Conservation (phyloP, 1,140 invertebrate genomes). For the Rhizoglyphus robini region DNA sequence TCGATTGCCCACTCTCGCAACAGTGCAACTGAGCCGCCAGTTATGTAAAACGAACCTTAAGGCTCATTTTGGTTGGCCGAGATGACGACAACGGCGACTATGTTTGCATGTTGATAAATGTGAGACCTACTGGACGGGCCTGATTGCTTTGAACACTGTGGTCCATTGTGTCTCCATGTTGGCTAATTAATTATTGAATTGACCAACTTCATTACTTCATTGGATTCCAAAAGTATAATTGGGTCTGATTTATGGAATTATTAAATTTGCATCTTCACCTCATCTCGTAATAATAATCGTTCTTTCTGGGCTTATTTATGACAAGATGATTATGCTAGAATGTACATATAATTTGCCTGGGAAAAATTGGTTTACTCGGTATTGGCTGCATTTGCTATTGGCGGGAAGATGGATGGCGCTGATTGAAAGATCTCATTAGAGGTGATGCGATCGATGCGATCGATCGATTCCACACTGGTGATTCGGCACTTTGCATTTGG, state of each 20-base stretch:
- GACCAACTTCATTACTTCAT: neutral
- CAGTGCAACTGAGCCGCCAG: neutral
- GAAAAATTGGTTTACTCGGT: neutral
- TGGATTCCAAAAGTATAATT: neutral
- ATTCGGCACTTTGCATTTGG: neutral
- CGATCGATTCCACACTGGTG: neutral
- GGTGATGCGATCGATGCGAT: neutral
- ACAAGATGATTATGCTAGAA: neutral
- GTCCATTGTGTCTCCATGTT: neutral
- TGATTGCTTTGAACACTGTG: too few relatives aligned
- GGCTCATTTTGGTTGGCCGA: neutral
- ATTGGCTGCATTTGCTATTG: too few relatives aligned
- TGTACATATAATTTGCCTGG: neutral
- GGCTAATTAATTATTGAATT: constrained; percentile 9
- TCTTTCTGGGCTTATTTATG: constrained; percentile 1
- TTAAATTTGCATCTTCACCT: neutral
- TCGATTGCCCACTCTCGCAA: too few relatives aligned
- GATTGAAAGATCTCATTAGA: neutral
- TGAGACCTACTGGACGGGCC: too few relatives aligned
- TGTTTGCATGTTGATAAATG: neutral
- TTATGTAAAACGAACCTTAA: constrained; percentile 12
- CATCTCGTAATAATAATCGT: neutral
- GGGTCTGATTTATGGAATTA: neutral
- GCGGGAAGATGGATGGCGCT: neutral
- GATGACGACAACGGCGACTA: neutral